Base-by-base conservation (phyloP, 30 jellyfish, hydroid and myxozoan species). In the Clytia hemisphaerica region DNA sequence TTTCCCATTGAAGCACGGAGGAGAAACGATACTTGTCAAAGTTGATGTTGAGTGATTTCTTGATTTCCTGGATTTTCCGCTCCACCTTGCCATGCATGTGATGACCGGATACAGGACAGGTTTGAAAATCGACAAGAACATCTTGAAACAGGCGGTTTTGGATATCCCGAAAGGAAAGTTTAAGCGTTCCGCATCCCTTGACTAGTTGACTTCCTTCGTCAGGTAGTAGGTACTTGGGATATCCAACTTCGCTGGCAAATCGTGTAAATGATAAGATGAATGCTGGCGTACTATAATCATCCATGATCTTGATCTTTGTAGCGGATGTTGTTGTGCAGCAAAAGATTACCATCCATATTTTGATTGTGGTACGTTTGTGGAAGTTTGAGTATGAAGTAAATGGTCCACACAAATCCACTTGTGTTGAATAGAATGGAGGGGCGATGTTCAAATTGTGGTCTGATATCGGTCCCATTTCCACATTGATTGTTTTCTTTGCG, bases 1-100 rank as follows among this genome's bases (percentile, higher is more conserved):
- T n/a, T n/a, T 49, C 63, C 63, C 63, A 49, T 16, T 49, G 63
- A 49, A 49, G 63, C 63, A 49, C 4, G 14, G 63, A 49, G n/a
- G n/a, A n/a, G 4, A 49, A 16, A 7, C 63, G 63, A 49, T 16
- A 33, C 9, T 49, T 49, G 63, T 4, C 5, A 4, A 16, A 6
- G 4, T 28, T n/a, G 9, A n/a, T 49, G 9, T 49, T 33, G 63
- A 49, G 19, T 49, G 63, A 16, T 33, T 28, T 4, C 9, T 49
- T 49, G 6, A 49, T 49, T 16, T 49, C 63, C 4, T 33, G 6
- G 4, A 49, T 49, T 33, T 49, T 49, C 5, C 63, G 6, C 63
- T 49, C 63, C 6, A 49, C 63, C 25, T 49, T 49, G 63, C 63
- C 63, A 49, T 49, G 63, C 63, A 49, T 49, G 25, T 16, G 19